phyloP scores from a whole-genome alignment of 2,888 invertebrate species.

The Hydrotaea cyrtoneurina region DNA sequence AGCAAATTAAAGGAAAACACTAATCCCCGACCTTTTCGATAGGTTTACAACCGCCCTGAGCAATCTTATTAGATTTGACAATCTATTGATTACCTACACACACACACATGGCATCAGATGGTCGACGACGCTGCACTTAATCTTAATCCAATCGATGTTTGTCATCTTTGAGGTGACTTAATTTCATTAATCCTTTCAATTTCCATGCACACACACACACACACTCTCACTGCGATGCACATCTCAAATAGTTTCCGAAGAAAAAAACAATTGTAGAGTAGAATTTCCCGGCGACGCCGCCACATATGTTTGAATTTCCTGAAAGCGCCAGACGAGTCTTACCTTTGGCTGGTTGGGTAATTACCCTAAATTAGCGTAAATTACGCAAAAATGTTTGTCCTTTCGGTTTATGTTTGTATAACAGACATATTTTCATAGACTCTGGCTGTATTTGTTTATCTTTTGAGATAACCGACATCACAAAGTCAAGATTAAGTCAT shows the following conservation, averaged over 20 bases:
- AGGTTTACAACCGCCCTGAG: neutral
- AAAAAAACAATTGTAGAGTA: neutral
- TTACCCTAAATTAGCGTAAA: slow-evolving; percentile 22
- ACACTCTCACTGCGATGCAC: neutral
- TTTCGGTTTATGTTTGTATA: neutral
- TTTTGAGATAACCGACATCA: neutral
- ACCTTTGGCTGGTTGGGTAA: neutral
- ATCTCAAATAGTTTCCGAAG: too few species aligned
- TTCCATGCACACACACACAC: neutral
- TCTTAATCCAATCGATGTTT: slow-evolving; percentile 34
- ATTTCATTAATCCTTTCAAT: slow-evolving; percentile 40
- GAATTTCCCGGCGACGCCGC: neutral
- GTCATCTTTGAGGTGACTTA: slow-evolving; percentile 45
- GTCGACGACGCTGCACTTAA: neutral
- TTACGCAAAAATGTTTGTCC: slow-evolving; percentile 22
- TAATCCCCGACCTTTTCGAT: neutral
- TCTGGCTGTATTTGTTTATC: neutral
- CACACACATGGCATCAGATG: neutral
- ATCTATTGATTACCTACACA: neutral
- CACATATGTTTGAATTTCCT: slow-evolving; percentile 28
- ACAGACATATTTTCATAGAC: neutral
- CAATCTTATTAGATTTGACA: slow-evolving; percentile 40
- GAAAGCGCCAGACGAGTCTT: neutral
- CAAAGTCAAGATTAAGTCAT: neutral
- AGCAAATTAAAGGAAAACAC: slow-evolving; percentile 24